phyloP scores from a whole-genome alignment of 2,888 invertebrate genomes.

The Eutolmus rufibarbis region DNA sequence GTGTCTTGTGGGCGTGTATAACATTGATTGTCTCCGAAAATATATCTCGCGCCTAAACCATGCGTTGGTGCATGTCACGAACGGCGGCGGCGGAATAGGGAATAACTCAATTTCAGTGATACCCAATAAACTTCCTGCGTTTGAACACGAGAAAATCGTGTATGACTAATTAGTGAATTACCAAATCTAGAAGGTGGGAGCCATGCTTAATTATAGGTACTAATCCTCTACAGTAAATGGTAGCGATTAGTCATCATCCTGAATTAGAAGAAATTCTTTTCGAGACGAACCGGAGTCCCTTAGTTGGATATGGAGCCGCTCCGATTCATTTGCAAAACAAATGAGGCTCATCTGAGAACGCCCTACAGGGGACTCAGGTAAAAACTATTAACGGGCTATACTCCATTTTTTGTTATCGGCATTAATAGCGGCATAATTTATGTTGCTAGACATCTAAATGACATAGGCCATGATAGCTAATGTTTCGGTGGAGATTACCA shows the following conservation, averaged over 20 bases:
- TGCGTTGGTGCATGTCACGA: conserved; percentile 9
- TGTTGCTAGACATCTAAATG: conserved; percentile 23
- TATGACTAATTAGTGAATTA: not conserved
- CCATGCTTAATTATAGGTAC: not conserved
- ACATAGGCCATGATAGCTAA: conserved; percentile 9
- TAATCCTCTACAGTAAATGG: not conserved
- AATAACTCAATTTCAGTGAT: conserved; percentile 11
- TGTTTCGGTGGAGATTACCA: conserved; percentile 14
- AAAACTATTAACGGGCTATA: conserved; percentile 19
- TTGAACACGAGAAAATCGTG: not conserved
- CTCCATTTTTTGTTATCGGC: conserved; percentile 2
- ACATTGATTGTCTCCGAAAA: conserved; percentile 7
- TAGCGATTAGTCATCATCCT: not conserved
- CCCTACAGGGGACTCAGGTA: conserved; percentile 1
- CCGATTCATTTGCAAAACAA: conserved; percentile 18
- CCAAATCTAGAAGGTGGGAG: not conserved
- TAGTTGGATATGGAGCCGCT: not conserved
- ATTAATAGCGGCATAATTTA: conserved; percentile 11
- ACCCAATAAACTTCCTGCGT: not conserved
- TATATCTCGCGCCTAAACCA: not conserved
- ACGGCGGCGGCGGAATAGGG: not conserved
- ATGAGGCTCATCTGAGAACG: not conserved
- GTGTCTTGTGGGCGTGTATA: not conserved
- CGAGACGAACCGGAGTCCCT: not conserved
- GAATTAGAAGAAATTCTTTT: not conserved